Evolutionary conservation across 1,140 invertebrate species (phyloP).

Genomic region (Ceratina japonica): DNA sequence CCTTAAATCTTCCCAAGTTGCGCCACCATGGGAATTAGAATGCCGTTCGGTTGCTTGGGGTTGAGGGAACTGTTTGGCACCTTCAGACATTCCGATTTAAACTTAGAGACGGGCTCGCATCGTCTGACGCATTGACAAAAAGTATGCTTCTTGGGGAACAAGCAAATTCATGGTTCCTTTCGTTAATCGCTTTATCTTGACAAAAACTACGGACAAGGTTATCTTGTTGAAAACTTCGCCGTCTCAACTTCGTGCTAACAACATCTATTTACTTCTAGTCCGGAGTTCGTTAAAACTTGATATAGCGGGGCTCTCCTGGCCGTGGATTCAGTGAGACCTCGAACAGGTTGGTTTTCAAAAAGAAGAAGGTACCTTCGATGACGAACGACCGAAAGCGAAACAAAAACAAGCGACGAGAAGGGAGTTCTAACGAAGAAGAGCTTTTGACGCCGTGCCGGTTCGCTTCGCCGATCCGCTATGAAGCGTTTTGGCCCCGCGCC

Average conservation of each 20-base stretch:
- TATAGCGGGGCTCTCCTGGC: background rate
- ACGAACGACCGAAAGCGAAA: background rate
- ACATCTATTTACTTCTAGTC: background rate
- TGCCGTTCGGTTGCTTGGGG: slow-evolving; percentile 31
- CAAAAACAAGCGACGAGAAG: background rate
- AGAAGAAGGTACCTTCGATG: background rate
- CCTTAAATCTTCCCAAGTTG: slow-evolving; percentile 67
- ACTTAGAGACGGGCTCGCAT: background rate
- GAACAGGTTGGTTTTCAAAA: background rate
- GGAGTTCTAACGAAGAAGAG: slow-evolving; percentile 41
- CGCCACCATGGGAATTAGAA: slow-evolving; percentile 47
- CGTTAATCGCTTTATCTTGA: background rate
- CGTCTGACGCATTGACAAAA: too few relatives aligned
- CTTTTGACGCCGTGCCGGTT: slow-evolving; percentile 17
- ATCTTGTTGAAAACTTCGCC: slow-evolving; percentile 4
- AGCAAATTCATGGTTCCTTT: background rate
- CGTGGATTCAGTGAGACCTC: background rate
- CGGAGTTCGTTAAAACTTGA: background rate
- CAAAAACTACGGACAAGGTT: background rate
- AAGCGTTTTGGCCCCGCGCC: slow-evolving; percentile 31
- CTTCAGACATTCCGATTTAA: background rate
- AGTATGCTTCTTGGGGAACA: background rate
- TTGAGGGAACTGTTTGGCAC: slow-evolving; percentile 18
- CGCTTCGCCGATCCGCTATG: slow-evolving; percentile 29
- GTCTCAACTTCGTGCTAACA: background rate